Evolutionary conservation across 2,888 invertebrate species (phyloP).

Genomic region (Willowsia nigromaculata): DNA sequence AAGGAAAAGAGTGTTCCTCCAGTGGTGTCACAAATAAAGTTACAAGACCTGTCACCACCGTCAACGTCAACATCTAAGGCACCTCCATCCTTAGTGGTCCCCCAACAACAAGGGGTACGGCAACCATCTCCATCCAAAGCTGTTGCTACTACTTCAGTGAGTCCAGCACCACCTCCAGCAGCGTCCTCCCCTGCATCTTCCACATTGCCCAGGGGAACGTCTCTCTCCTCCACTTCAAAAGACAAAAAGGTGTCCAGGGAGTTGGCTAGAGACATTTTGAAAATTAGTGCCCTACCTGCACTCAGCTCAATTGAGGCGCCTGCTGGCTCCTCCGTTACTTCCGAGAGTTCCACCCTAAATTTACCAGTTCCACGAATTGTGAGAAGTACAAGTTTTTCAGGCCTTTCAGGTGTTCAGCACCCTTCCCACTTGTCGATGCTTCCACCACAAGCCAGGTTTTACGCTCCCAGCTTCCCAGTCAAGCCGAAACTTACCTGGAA

Average conservation of each 20-base stretch:
- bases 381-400: conserved; percentile 78
- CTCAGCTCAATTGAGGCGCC: conserved; percentile 71
- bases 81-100: not conserved
- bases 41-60: conserved; percentile 7
- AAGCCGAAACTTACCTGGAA: conserved; percentile 77
- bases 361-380: conserved; percentile 69
- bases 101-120: not conserved
- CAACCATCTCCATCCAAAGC: not conserved
- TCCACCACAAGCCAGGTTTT: conserved; percentile 63
- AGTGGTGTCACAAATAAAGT: not conserved
- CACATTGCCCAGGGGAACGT: not conserved
- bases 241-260: conserved; percentile 56
- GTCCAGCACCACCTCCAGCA: not conserved
- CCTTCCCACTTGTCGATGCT: conserved; percentile 70
- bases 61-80: not conserved
- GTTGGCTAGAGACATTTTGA: conserved; percentile 52
- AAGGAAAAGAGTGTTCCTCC: conserved; percentile 45
- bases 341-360: conserved; percentile 21
- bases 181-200: not conserved
- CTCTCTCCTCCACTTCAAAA: not conserved
- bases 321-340: not conserved
- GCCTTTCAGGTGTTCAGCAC: conserved; percentile 74
- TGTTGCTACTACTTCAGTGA: not conserved
- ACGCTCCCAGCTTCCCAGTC: conserved; percentile 55
- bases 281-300: conserved; percentile 47